Conservation (phyloP, 2,797 vertebrate genomes). For the Mormyrus hasselquistii region DNA sequence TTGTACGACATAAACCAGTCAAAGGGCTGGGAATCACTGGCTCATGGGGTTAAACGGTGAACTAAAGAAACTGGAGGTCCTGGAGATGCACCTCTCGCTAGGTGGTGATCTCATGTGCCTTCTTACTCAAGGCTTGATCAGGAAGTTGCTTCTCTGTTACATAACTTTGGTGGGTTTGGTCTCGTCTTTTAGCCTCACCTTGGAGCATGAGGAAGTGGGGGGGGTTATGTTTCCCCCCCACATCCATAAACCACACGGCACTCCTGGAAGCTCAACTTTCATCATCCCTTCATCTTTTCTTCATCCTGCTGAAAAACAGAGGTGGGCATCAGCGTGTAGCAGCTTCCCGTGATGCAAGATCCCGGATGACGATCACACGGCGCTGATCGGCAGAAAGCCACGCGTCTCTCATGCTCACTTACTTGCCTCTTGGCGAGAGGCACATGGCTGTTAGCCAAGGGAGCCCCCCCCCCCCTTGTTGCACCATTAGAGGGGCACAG, state of each 20-base stretch:
- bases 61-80: not conserved
- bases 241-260: not conserved
- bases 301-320: not conserved
- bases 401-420: not conserved
- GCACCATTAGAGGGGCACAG: slow-evolving; percentile 30
- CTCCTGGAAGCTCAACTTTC: not conserved
- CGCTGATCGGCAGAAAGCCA: not conserved
- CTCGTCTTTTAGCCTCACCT: not conserved
- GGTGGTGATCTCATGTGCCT: not conserved
- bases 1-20: not conserved
- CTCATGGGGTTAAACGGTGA: not conserved
- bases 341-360: not conserved
- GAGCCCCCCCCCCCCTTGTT: not conserved
- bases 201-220: not conserved
- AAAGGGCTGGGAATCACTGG: not conserved
- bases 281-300: slow-evolving; percentile 10
- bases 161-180: not conserved
- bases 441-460: slow-evolving; percentile 47
- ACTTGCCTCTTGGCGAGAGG: slow-evolving; percentile 33
- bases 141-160: not conserved
- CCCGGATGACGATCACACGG: slow-evolving; percentile 1
- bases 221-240: not conserved
- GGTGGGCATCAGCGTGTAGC: not conserved
- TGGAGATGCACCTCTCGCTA: not conserved
- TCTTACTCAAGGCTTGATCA: not conserved